Percentiles rank a stretch among this genome's conserved stretches.
Conservation (phyloP, 2,113 vertebrate genomes). For the Colaptes auratus region DNA sequence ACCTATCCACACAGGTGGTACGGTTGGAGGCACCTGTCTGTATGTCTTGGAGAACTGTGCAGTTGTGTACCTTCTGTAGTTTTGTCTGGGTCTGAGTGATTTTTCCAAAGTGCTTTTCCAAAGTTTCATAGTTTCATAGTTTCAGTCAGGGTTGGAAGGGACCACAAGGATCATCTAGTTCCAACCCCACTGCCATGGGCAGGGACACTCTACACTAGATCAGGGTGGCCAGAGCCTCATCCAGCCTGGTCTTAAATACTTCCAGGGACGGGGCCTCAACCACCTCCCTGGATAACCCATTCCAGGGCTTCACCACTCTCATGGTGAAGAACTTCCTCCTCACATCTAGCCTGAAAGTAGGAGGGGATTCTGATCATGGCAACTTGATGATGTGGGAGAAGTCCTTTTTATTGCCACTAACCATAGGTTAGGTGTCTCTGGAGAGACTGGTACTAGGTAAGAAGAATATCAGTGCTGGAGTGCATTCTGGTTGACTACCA, state of each 20-base stretch:
- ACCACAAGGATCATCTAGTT: too few relatives aligned
- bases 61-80: accelerated
- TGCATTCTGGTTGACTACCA: not conserved
- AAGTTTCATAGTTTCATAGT: too few relatives aligned
- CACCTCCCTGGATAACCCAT: too few relatives aligned
- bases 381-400: not conserved
- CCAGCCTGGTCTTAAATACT: too few relatives aligned
- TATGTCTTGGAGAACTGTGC: not conserved
- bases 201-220: too few relatives aligned
- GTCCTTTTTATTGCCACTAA: not conserved
- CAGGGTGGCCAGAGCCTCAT: too few relatives aligned
- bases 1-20: accelerated
- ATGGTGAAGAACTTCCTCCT: too few relatives aligned
- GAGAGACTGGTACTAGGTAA: not conserved
- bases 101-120: not conserved
- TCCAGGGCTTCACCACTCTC: too few relatives aligned
- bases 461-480: not conserved
- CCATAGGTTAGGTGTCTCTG: not conserved
- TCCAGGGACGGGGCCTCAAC: too few relatives aligned
- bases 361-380: not conserved
- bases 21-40: accelerated
- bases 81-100: not conserved
- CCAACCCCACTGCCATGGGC: too few relatives aligned
- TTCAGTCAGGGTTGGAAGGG: too few relatives aligned
- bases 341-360: too few relatives aligned